Evolutionary conservation across 1,140 invertebrate genomes (phyloP), one percentile per base, ranked within the genome.

Genomic region (Brachionus manjavacas): DNA sequence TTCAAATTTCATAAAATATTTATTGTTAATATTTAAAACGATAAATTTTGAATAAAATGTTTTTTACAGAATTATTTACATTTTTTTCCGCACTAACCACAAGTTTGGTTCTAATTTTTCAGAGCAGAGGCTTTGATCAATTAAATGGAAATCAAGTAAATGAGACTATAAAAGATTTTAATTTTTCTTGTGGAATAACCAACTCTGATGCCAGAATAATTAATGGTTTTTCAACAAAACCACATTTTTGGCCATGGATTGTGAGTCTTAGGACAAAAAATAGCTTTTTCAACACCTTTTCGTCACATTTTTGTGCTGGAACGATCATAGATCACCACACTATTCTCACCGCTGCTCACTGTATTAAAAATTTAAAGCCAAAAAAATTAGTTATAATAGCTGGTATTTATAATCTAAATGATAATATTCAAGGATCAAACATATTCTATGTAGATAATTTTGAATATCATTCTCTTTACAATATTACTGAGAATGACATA

Each of bases 271-370:
- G 78, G 14, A 85, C 86, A 49, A 4, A 14, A 49, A 25, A 46
- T 23, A 49, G 7, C 11, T 25, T 76, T 28, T 49, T 49, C 6
- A 76, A 49, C 9, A 25, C 11, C 14, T 76, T 49, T n/a, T 78
- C 85, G 2, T 3, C 81, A 2, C 88, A 88, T 20, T 90, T 94
- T 1, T 95, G 94, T 87, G 94, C 94, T 12, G 94, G 93, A 64
- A 93, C 92, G 4, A 92, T 95, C 64, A 92, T 95, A 64, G 90
- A 92, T 79, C 90, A 91, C 7, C 91, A 93, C 86, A 93, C 92
- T 16, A 92, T 95, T 6, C 86, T 94, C 1, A 95, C 94, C 1
- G 91, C 94, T 2, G 94, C 94, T 60, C 92, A 93, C 86, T 95
- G 95, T 88, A 80, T 88, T 3, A 85, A 87, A n/a, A 23, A 49